Conservation (phyloP, 2,797 vertebrate genomes). For the Psittacula derbiana region DNA sequence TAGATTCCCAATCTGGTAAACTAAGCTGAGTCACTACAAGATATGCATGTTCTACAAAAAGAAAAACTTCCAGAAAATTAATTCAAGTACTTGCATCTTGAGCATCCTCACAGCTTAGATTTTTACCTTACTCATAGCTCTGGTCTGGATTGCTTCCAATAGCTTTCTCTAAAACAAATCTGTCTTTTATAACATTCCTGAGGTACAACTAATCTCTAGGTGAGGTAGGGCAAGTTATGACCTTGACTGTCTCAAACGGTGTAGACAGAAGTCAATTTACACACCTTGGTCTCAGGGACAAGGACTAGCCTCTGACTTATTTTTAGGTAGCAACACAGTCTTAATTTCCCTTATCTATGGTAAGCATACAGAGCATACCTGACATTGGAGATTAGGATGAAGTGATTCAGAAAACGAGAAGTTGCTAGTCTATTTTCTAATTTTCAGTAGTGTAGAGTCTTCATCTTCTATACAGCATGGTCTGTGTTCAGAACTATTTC, state of each 20-base stretch:
- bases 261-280: neutral
- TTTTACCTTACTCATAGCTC: neutral
- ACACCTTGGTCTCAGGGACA: neutral
- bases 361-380: neutral
- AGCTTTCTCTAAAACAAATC: neutral
- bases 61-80: neutral
- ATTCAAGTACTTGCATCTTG: neutral
- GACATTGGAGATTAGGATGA: neutral
- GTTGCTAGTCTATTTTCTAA: neutral
- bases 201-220: neutral
- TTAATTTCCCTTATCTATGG: neutral
- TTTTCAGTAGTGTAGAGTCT: neutral
- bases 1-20: neutral
- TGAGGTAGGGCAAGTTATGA: neutral
- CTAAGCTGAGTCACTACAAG: neutral
- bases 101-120: neutral
- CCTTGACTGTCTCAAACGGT: neutral
- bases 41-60: neutral
- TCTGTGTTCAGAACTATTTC: neutral
- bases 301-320: neutral
- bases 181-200: neutral
- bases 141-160: neutral
- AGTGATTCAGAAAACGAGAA: neutral
- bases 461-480: neutral
- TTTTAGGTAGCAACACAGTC: neutral